Percentiles rank a stretch among this genome's conserved stretches.
Conservation (phyloP, 2,888 invertebrate genomes). For the Tetragonisca angustula region DNA sequence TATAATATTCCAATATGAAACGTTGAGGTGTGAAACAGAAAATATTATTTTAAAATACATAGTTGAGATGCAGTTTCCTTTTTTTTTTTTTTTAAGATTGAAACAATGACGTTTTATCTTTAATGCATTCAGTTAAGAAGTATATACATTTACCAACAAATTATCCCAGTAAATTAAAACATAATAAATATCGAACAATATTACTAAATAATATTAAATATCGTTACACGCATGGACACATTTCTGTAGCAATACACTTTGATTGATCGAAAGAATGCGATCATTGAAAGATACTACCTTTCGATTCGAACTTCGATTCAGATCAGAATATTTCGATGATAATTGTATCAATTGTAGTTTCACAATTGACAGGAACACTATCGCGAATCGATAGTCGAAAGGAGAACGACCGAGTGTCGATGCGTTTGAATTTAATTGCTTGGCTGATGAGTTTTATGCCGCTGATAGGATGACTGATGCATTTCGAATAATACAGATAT, state of each 20-base stretch:
- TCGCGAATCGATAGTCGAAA: constrained; percentile 25
- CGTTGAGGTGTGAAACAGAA: background rate
- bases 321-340: constrained; percentile 6
- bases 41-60: background rate
- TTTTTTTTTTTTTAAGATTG: too few relatives aligned
- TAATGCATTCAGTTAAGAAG: too few relatives aligned
- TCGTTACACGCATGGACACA: too few relatives aligned
- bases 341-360: constrained; percentile 18
- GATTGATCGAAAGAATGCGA: background rate
- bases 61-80: too few relatives aligned
- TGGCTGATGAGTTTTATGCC: constrained; percentile 29
- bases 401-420: constrained; percentile 21
- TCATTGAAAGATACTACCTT: background rate
- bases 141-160: too few relatives aligned
- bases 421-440: constrained; percentile 42
- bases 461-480: constrained; percentile 32
- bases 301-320: background rate
- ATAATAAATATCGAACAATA: too few relatives aligned
- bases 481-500: constrained; percentile 40
- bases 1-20: background rate
- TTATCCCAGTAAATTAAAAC: too few relatives aligned
- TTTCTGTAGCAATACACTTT: background rate
- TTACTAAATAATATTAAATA: too few relatives aligned
- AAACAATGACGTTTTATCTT: background rate
- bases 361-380: constrained; percentile 41